Conservation (phyloP, 2,113 vertebrate genomes). For the Chaenogobius annularis region DNA sequence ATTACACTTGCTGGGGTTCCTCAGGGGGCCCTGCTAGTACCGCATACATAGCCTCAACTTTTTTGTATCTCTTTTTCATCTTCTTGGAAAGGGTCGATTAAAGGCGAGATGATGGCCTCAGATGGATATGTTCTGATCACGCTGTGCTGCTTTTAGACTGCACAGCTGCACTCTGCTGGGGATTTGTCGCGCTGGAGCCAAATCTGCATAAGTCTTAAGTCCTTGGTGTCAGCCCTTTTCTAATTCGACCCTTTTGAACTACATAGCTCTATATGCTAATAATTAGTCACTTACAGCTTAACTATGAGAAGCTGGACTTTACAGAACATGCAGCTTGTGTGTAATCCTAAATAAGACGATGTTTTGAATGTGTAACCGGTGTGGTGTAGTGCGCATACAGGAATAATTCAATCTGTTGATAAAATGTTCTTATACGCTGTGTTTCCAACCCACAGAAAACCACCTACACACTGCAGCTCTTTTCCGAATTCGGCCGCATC, state of each 20-base stretch:
- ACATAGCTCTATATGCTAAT: slow-evolving; percentile 1
- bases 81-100: slow-evolving; percentile 48
- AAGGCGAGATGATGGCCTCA: slow-evolving; percentile 15
- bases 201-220: slow-evolving; percentile 11
- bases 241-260: background rate
- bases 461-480: no score
- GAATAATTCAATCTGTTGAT: background rate
- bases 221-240: background rate
- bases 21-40: slow-evolving; percentile 30
- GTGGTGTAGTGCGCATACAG: background rate
- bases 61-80: slow-evolving; percentile 41
- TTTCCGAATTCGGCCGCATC: no score
- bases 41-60: slow-evolving; percentile 14
- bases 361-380: background rate
- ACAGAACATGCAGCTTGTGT: background rate
- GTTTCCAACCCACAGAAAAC: no score
- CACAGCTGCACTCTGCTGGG: background rate
- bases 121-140: background rate
- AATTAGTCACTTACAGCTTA: background rate
- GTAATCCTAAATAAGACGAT: background rate
- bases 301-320: background rate
- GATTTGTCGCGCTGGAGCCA: background rate
- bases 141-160: background rate
- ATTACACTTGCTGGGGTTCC: slow-evolving; percentile 62
- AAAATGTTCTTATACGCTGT: no score